phyloP scores from a whole-genome alignment of 2,113 vertebrate species.

The Talpa occidentalis region DNA sequence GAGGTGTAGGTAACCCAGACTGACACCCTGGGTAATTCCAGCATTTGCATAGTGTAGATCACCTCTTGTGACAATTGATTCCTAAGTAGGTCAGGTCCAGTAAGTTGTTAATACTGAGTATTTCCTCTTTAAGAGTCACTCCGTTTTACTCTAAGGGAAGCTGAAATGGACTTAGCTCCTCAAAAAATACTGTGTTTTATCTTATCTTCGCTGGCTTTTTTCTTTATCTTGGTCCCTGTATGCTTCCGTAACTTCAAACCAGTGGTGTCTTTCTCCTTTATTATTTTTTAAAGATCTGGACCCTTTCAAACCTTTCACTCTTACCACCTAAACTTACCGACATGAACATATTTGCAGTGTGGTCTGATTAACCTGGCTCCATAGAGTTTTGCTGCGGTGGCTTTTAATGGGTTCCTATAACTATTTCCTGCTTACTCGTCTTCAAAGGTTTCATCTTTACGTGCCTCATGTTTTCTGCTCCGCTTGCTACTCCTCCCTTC shows the following conservation, averaged over 20 bases:
- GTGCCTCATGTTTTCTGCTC: not conserved
- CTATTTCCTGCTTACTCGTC: conserved; percentile 67
- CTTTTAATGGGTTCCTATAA: conserved; percentile 36
- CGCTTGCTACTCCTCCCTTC: not conserved
- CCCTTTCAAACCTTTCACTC: not conserved
- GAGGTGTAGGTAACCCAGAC: not conserved
- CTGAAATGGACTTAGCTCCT: not conserved
- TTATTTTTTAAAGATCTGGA: not conserved
- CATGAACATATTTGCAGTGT: not conserved
- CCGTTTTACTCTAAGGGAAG: not conserved
- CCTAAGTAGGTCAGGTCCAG: not conserved
- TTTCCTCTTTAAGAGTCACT: not conserved
- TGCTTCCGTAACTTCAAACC: not conserved
- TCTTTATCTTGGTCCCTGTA: not conserved
- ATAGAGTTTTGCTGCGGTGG: not conserved
- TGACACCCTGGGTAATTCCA: not conserved
- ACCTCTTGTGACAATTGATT: not conserved
- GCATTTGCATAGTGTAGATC: not conserved
- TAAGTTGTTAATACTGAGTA: not conserved
- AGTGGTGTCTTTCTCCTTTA: not conserved
- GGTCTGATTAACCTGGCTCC: not conserved
- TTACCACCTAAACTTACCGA: not conserved
- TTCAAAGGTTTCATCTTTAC: conserved; percentile 27
- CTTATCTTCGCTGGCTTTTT: not conserved
- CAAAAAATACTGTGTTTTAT: not conserved